phyloP scores from a whole-genome alignment of 2,888 invertebrate species.

The Rotaria magnacalcarata region DNA sequence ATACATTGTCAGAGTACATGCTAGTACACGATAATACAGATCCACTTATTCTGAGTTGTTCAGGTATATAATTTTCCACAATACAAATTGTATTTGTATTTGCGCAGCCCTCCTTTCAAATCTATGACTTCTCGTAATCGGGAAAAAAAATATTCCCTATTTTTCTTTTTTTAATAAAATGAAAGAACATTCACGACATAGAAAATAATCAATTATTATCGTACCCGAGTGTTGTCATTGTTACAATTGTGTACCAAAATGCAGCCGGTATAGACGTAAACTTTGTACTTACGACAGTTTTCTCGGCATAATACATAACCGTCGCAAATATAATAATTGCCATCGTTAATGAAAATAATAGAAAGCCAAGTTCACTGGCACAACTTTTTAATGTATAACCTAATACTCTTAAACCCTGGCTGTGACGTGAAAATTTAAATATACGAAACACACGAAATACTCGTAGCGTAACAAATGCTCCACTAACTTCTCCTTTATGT shows the following conservation, averaged over 20 bases:
- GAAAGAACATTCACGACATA: no score
- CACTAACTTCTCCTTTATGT: conserved; percentile 87
- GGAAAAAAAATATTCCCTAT: no score
- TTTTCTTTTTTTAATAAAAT: no score
- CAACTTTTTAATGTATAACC: conserved; percentile 98
- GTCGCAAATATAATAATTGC: conserved; percentile 99
- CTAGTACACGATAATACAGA: no score
- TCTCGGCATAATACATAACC: conserved; percentile 99
- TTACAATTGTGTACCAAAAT: conserved; percentile 99
- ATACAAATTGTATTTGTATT: no score
- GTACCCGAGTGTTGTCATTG: conserved; percentile 98
- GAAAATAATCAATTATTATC: conserved; percentile 53
- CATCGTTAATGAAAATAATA: conserved; percentile 98
- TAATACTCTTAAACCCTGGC: conserved; percentile 92
- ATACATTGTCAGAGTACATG: no score
- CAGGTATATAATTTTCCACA: no score
- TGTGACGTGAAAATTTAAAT: conserved; percentile 99
- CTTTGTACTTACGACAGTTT: conserved; percentile 89
- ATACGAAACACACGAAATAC: conserved; percentile 99
- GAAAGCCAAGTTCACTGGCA: conserved; percentile 95
- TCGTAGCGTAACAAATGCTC: conserved; percentile 94
- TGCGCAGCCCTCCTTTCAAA: no score
- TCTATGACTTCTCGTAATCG: no score
- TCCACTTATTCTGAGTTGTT: no score
- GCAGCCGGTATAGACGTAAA: conserved; percentile 99